Base-by-base conservation (phyloP, 1,140 invertebrate species). In the Nylanderia fulva region DNA sequence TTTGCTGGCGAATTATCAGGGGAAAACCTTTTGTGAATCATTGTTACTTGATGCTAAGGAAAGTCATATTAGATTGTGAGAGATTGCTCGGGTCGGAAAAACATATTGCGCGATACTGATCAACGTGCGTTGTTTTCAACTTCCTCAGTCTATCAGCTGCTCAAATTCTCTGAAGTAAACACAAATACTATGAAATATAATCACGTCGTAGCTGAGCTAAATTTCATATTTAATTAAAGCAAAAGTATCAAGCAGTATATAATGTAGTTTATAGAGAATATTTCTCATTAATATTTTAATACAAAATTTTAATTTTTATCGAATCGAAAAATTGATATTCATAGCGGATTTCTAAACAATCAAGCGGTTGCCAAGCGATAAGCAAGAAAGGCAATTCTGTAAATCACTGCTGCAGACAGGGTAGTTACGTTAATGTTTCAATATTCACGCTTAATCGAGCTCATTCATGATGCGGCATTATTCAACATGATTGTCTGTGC, bases 401-500 rank as follows among this genome's bases (percentile, higher is more conserved):
- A 80, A 89, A 89, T 86, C 56, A 89, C 72, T 64, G 56, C 60
- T 54, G 87, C 85, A 89, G 88, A 89, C 87, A 84, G 74, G 60
- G 68, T 75, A 84, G 87, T 89, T 89, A 84, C 88, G 79, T 88
- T 85, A 82, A 87, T 80, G 76, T 86, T 87, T 89, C 77, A 89
- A 91, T 91, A 89, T 87, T 90, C 88, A 85, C 68, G 58, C 83
- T 68, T 88, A 82, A 83, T 86, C 84, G 76, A 88, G 87, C 87
- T 88, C 77, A 88, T 88, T 89, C 64, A 56, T 56, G 56, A 64
- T 39, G 52, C 63, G 13, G 54, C 21, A 72, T 76, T 84, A 87
- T 83, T 66, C 64, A 60, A 33, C 48, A 60, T 60, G 71, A 75
- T 79, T 76, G 64, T 58, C 48, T 45, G 52, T 33, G 69, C 48